Evolutionary conservation across 92 coral and sea anemone genomes (phyloP), one percentile per base, ranked within the genome.

Genomic region (Anthopleura xanthogrammica): DNA sequence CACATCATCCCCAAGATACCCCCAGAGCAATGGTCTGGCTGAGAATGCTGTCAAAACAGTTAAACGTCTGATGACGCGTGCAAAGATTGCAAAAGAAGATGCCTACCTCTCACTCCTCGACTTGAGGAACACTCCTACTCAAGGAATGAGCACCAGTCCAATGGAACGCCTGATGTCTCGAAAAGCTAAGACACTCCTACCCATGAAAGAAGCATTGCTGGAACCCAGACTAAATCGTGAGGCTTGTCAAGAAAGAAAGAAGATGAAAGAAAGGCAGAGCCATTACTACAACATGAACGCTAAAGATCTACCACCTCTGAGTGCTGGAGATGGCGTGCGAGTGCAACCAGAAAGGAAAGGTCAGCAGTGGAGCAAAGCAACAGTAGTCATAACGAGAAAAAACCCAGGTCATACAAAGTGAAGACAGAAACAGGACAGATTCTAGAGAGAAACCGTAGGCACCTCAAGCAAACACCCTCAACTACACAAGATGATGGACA

Each of bases 131-230:
- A 82, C 89, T n/a, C 85, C 85, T 2, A 66, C 89, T 4, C 86
- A 86, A 75, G 89, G 85, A 11, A 80, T 80, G 46, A n/a, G 52
- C 10, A 75, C 90, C 41, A 82, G 64, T 60, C 91, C 81, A 70
- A 87, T 79, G 50, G 88, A 88, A 75, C 81, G 85, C 16, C 87
- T 88, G 42, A 58, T 88, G 87, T 78, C 75, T 75, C 40, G 88
- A 12, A 83, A 78, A 58, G 79, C 85, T 10, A 83, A 74, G 72
- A 83, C 91, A 29, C 77, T 88, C 3, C 88, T 88, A 12, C 88
- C 74, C 41, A 68, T 68, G 40, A 68, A 68, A 66, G 41, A 66
- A 68, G 42, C 41, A 68, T 10, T 68, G 74, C 74, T 68, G 71
- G 73, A 16, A 24, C 82, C 65, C 42, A 79, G 73, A 79, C 17